Evolutionary conservation across 2,113 vertebrate genomes (phyloP).

Genomic region (Grus americana): DNA sequence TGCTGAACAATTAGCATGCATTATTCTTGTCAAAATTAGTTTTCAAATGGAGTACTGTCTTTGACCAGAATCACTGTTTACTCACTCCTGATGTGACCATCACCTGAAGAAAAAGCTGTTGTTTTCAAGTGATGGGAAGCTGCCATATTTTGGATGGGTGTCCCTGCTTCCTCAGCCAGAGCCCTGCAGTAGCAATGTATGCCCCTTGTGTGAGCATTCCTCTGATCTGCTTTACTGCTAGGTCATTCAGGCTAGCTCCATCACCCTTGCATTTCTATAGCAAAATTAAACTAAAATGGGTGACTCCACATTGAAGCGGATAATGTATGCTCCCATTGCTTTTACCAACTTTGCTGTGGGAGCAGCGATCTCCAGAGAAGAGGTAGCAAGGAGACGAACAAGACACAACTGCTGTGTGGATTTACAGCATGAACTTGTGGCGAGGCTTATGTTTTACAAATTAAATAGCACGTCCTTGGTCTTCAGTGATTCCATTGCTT

Average conservation of each 20-base stretch:
- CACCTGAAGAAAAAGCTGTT: background rate
- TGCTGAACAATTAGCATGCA: background rate
- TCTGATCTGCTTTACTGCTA: background rate
- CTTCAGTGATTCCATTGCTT: background rate
- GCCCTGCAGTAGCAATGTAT: background rate
- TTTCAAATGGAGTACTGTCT: background rate
- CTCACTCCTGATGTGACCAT: background rate
- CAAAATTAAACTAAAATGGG: background rate
- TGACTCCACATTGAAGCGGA: background rate
- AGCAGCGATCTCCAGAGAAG: background rate
- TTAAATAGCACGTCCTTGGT: background rate
- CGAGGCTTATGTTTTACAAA: background rate
- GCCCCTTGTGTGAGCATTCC: background rate
- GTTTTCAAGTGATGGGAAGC: background rate
- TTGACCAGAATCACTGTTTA: background rate
- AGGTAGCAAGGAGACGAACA: background rate
- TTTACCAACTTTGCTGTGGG: background rate
- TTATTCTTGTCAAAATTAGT: background rate
- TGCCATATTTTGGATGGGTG: background rate
- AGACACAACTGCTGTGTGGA: background rate
- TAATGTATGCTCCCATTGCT: background rate
- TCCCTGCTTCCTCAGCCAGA: background rate
- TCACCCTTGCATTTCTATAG: background rate
- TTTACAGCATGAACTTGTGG: background rate
- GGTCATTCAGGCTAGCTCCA: background rate